Evolutionary conservation across 2,113 vertebrate genomes (phyloP).

Genomic region (Mobula hypostoma): DNA sequence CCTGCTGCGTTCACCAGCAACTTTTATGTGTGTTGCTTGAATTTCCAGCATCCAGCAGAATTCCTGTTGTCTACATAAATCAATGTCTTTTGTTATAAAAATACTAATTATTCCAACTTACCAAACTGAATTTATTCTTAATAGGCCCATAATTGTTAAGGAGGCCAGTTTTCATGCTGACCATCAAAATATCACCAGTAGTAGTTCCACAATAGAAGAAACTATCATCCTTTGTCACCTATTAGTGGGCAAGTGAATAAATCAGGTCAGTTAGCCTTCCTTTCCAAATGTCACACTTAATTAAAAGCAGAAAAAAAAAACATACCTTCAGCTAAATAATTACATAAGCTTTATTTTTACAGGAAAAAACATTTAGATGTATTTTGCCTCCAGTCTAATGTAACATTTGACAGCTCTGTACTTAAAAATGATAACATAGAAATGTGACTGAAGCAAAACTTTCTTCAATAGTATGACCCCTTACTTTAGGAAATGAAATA

Average conservation of each 20-base stretch:
- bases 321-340: background rate
- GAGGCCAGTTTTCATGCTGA: constrained; percentile 58
- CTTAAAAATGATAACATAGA: background rate
- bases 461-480: background rate
- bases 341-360: background rate
- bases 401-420: background rate
- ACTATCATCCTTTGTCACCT: constrained; percentile 66
- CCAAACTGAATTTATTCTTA: constrained; percentile 64
- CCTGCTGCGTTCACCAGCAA: too few species aligned
- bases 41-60: too few species aligned
- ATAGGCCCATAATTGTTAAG: constrained; percentile 60
- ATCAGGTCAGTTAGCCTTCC: background rate
- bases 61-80: too few species aligned
- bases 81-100: too few species aligned
- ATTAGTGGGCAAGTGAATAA: background rate
- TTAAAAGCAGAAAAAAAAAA: background rate
- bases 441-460: background rate
- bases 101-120: constrained; percentile 48
- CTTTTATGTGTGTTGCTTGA: too few species aligned
- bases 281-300: background rate
- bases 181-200: constrained; percentile 74
- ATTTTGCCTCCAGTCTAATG: background rate
- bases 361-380: background rate
- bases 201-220: constrained; percentile 76
- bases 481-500: background rate